Conservation (phyloP, 2,888 invertebrate genomes). For the Archips xylosteana region DNA sequence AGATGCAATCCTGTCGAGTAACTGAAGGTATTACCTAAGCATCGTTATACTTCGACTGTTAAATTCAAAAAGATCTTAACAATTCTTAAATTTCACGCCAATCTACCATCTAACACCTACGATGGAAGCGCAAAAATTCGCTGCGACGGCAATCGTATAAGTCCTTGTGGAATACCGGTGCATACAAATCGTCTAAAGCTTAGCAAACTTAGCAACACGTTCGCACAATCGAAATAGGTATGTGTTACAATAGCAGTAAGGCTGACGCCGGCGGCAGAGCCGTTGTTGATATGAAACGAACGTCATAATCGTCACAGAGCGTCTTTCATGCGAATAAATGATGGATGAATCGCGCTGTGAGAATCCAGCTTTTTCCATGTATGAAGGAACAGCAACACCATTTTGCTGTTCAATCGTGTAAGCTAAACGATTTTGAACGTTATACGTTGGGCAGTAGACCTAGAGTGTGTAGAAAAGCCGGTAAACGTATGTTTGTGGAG, state of each 20-base stretch:
- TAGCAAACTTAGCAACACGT: conserved; percentile 57
- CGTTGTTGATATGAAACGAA: conserved; percentile 59
- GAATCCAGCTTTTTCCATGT: conserved; percentile 72
- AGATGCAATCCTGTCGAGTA: conserved; percentile 63
- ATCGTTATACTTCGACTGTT: conserved; percentile 59
- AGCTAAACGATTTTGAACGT: conserved; percentile 47
- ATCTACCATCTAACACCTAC: not conserved
- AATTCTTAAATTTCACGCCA: conserved; percentile 4
- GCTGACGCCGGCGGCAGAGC: conserved; percentile 50
- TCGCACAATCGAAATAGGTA: conserved; percentile 61
- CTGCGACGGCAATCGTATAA: not conserved
- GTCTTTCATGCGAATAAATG: conserved; percentile 80
- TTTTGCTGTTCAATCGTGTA: conserved; percentile 43
- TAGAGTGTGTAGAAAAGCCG: conserved; percentile 26
- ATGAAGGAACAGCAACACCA: conserved; percentile 53
- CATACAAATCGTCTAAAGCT: conserved; percentile 59
- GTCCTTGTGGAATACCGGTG: conserved; percentile 25
- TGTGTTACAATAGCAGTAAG: conserved; percentile 60
- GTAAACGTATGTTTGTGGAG: conserved; percentile 47
- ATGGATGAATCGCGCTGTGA: conserved; percentile 75
- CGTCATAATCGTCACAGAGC: conserved; percentile 76
- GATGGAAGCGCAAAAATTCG: conserved; percentile 2
- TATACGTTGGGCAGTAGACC: conserved; percentile 43
- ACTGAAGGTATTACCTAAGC: conserved; percentile 65
- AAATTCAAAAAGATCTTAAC: conserved; percentile 36